These are phyloP conservation scores for Paracyclopina nana DNA, from an alignment of 1,140 invertebrate species.

Conservation along the genomic window DNA sequence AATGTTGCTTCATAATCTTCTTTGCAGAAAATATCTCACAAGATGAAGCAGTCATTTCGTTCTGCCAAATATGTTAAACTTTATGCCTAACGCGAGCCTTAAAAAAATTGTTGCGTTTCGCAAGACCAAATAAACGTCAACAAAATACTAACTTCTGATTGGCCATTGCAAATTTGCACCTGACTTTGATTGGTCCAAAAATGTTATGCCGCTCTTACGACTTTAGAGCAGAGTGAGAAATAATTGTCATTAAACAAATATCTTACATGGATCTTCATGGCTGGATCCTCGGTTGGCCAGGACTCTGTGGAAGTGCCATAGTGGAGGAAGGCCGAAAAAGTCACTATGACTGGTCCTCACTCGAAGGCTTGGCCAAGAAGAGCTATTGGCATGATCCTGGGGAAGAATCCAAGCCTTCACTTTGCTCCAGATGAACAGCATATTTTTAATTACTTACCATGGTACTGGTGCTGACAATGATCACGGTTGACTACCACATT, in stretches of 20 bases:
- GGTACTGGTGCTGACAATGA: too few relatives aligned
- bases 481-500: too few relatives aligned
- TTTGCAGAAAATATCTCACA: too few relatives aligned
- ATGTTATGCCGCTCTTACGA: neutral
- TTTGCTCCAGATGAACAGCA: too few relatives aligned
- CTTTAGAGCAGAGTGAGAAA: neutral
- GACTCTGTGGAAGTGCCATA: slow-evolving; percentile 9
- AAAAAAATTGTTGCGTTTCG: neutral
- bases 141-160: neutral
- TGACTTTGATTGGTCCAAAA: neutral
- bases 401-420: too few relatives aligned
- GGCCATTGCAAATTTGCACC: neutral
- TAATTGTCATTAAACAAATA: neutral
- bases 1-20: too few relatives aligned
- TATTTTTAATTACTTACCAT: too few relatives aligned
- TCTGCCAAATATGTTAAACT: too few relatives aligned
- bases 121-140: neutral
- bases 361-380: too few relatives aligned
- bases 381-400: too few relatives aligned
- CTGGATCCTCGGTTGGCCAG: neutral
- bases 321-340: neutral
- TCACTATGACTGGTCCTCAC: too few relatives aligned
- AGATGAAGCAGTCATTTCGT: too few relatives aligned
- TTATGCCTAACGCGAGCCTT: neutral
- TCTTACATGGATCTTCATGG: neutral